These are phyloP conservation scores for Danio albolineatus DNA, from an alignment of 2,797 vertebrate species.

Conservation along the genomic window DNA sequence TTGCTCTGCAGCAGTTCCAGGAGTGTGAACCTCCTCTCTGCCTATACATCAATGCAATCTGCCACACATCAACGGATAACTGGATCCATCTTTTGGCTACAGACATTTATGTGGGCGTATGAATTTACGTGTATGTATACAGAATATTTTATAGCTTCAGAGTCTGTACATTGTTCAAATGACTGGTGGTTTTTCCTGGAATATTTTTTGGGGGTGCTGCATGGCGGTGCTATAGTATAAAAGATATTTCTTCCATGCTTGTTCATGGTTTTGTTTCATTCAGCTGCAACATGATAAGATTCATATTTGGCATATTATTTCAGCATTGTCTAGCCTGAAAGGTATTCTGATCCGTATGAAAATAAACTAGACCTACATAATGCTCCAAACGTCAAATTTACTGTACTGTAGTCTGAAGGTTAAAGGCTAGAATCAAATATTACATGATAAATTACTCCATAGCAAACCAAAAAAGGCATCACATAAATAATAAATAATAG, in stretches of 20 bases:
- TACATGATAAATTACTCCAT: neutral
- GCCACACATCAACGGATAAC: constrained; percentile 18
- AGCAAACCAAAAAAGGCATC: neutral
- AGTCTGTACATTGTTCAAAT: neutral
- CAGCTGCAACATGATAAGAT: neutral
- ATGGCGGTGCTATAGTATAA: neutral
- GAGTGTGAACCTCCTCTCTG: neutral
- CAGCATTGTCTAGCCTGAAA: neutral
- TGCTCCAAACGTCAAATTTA: constrained; percentile 10
- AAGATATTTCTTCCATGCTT: neutral
- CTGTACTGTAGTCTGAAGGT: neutral
- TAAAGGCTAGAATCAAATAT: neutral
- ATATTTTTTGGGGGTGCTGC: neutral
- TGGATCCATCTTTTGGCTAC: constrained; percentile 2
- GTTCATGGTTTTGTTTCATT: neutral
- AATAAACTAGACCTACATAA: neutral
- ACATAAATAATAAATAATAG: too few relatives aligned
- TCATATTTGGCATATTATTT: neutral
- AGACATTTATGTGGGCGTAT: neutral
- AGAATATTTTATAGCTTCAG: neutral
- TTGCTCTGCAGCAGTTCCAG: neutral
- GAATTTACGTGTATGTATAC: neutral
- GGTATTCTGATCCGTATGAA: neutral
- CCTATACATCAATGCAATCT: neutral
- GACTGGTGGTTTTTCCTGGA: too few relatives aligned